These are phyloP conservation scores for Nephrotoma appendiculata DNA, from an alignment of 2,888 invertebrate species.

Conservation along the genomic window DNA sequence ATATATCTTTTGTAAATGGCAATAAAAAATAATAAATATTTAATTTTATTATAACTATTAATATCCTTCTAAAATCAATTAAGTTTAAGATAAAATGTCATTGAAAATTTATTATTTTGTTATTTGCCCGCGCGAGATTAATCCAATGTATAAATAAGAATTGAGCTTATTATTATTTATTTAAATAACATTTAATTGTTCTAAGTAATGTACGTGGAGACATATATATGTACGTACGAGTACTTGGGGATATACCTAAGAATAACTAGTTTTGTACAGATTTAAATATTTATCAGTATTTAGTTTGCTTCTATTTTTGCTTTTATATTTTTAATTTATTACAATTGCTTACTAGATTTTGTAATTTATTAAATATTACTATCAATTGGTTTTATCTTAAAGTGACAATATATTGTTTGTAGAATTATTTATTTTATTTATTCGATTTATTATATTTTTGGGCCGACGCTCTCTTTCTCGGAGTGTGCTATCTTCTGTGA, in stretches of 20 bases:
- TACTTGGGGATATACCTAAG: not conserved
- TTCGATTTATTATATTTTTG: not conserved
- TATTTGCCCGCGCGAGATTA: not conserved
- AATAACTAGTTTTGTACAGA: not conserved
- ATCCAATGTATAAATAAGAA: not conserved
- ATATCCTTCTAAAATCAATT: not conserved
- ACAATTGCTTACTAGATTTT: not conserved
- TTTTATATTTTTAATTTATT: not conserved
- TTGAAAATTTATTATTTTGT: not conserved
- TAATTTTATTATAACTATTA: not conserved
- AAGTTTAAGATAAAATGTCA: not conserved
- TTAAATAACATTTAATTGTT: not conserved
- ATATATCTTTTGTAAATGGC: not conserved
- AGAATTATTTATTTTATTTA: not conserved
- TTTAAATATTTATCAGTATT: not conserved
- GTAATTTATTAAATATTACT: not conserved
- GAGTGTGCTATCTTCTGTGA: too few relatives aligned
- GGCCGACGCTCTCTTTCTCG: too few relatives aligned
- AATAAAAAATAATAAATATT: not conserved
- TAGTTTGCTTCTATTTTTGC: not conserved
- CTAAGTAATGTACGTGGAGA: not conserved
- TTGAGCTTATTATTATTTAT: not conserved
- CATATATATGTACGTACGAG: not conserved
- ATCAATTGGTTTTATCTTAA: not conserved
- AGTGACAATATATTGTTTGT: not conserved